Percentiles rank a stretch among this genome's conserved stretches.
These are phyloP conservation scores for Antheraea mylitta DNA, from an alignment of 1,140 invertebrate species.

Conservation along the genomic window DNA sequence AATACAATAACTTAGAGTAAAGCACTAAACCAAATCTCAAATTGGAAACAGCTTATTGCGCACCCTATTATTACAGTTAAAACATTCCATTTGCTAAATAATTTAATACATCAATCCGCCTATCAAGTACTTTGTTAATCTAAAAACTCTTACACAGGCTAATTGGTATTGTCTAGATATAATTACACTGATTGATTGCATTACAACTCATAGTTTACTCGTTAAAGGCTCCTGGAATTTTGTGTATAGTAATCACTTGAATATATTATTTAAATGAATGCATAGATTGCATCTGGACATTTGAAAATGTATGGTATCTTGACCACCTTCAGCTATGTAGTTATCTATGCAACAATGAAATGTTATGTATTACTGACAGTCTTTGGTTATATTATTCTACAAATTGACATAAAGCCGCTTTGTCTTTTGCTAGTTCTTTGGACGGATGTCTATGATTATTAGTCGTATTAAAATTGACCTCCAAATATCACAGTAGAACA, in stretches of 20 bases:
- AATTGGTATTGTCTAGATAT: conserved; percentile 10
- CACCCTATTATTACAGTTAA: not conserved
- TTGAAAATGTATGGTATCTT: not conserved
- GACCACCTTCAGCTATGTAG: not conserved
- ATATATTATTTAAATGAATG: conserved; percentile 8
- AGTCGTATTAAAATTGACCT: no score
- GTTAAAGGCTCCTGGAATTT: conserved; percentile 16
- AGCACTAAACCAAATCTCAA: no score
- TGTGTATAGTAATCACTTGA: conserved; percentile 13
- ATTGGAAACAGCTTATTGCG: not conserved
- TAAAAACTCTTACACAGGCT: conserved; percentile 13
- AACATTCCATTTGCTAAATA: not conserved
- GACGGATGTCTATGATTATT: no score
- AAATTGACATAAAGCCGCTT: no score
- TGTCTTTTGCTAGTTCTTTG: no score
- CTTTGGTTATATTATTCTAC: no score
- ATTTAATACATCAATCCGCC: not conserved
- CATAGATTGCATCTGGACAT: not conserved
- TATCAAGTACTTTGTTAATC: conserved; percentile 12
- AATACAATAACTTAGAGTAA: no score
- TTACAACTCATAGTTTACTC: conserved; percentile 14
- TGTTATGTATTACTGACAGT: not conserved
- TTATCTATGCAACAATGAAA: not conserved
- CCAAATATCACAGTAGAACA: no score
- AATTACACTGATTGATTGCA: conserved; percentile 14